phyloP scores from a whole-genome alignment of 2,888 invertebrate genomes.

The Drosophila anomelani region DNA sequence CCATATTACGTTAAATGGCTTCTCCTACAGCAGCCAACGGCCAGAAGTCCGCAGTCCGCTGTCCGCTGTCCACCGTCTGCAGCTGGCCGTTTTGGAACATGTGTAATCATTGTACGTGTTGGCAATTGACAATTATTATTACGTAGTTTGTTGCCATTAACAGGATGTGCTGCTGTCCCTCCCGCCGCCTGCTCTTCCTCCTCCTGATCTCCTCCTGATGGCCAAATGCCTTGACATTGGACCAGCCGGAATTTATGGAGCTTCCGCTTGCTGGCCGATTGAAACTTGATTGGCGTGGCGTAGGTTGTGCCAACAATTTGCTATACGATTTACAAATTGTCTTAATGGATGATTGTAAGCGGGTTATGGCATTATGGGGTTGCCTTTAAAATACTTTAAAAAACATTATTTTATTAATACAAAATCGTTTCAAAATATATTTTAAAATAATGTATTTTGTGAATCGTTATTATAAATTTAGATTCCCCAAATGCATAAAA shows the following conservation, averaged over 20 bases:
- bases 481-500: no score
- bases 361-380: no score
- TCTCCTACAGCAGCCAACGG: constrained; percentile 43
- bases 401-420: no score
- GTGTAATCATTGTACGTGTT: constrained; percentile 78
- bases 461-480: no score
- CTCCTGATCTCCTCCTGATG: constrained; percentile 5
- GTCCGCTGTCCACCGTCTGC: constrained; percentile 20
- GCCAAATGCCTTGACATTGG: constrained; percentile 30
- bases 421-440: no score
- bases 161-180: constrained; percentile 66
- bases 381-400: no score
- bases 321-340: constrained; percentile 22
- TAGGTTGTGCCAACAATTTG: constrained; percentile 37
- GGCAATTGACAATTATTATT: constrained; percentile 79
- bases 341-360: constrained; percentile 1
- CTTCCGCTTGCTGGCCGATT: constrained; percentile 28
- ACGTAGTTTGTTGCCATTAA: constrained; percentile 76
- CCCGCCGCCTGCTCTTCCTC: constrained; percentile 20
- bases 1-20: constrained; percentile 73
- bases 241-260: constrained; percentile 36
- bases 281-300: constrained; percentile 40
- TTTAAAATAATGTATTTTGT: no score
- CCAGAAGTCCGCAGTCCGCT: constrained; percentile 11
- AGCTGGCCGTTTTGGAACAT: constrained; percentile 64